phyloP scores from a whole-genome alignment of 2,113 vertebrate species.

The Ranitomeya variabilis region DNA sequence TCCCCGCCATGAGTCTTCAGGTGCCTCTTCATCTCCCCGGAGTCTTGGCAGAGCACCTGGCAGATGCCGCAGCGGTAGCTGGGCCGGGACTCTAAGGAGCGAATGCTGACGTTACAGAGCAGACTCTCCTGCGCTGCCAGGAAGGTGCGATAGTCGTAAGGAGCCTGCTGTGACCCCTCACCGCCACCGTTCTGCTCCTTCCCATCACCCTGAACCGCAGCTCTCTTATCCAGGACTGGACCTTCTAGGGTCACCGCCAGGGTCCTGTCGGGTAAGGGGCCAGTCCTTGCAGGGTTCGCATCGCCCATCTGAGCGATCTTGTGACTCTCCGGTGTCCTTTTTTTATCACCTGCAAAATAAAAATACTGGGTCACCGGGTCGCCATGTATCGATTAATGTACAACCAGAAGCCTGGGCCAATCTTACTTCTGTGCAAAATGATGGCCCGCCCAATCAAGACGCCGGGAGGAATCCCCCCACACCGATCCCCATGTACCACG shows the following conservation, averaged over 20 bases:
- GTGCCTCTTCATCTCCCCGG: conserved; percentile 7
- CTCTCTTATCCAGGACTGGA: background rate
- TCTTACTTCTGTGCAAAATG: too few relatives aligned
- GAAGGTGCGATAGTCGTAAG: background rate
- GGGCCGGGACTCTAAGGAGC: background rate
- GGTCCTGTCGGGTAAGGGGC: background rate
- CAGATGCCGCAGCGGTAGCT: background rate
- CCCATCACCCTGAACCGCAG: background rate
- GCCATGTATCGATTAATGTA: too few relatives aligned
- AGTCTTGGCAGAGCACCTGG: background rate
- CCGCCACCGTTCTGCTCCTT: background rate
- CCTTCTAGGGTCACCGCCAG: background rate
- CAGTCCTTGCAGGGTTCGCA: background rate
- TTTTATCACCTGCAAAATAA: background rate
- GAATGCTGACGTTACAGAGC: background rate
- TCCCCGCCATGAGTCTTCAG: conserved; percentile 57
- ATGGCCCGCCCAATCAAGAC: too few relatives aligned
- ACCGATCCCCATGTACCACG: too few relatives aligned
- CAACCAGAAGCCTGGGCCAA: too few relatives aligned
- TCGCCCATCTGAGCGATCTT: background rate
- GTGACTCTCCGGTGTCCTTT: background rate
- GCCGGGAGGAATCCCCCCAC: too few relatives aligned
- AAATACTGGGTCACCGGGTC: background rate
- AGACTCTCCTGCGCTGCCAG: background rate
- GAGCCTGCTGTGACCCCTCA: background rate